Conservation (phyloP, 2,797 vertebrate species). For the Microctenopoma lineatum region DNA sequence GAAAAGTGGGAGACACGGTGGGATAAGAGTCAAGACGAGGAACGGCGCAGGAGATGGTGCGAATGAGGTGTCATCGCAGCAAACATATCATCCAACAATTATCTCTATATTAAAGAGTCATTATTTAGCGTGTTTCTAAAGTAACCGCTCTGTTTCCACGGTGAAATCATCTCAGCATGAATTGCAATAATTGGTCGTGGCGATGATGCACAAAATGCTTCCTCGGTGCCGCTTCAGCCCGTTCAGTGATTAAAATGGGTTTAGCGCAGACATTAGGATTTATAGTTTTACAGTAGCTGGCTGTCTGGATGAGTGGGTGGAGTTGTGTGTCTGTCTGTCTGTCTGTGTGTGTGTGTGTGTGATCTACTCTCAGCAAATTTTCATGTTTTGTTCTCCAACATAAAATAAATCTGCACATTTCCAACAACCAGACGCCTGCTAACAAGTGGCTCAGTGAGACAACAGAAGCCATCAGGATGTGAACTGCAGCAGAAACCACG, state of each 20-base stretch:
- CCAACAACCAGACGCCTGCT: too few relatives aligned
- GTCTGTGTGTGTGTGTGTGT: conserved; percentile 1
- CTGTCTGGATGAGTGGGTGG: conserved; percentile 32
- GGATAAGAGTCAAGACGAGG: neutral
- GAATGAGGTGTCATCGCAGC: neutral
- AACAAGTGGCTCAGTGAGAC: too few relatives aligned
- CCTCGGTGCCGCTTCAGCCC: neutral
- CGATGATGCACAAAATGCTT: conserved; percentile 20
- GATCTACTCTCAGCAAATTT: too few relatives aligned
- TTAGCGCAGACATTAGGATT: conserved; percentile 34
- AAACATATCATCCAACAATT: neutral
- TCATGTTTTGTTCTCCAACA: too few relatives aligned
- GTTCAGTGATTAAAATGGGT: conserved; percentile 43
- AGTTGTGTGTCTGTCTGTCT: conserved; percentile 8
- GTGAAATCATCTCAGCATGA: neutral
- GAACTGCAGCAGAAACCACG: too few relatives aligned
- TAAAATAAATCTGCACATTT: too few relatives aligned
- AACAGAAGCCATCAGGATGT: too few relatives aligned
- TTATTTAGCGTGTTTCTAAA: neutral
- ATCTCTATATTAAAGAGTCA: neutral
- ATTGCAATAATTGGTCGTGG: conserved; percentile 19
- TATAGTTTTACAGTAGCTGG: conserved; percentile 32
- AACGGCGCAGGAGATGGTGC: neutral
- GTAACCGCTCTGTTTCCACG: neutral
- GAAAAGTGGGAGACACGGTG: neutral